Percentiles rank a stretch among this genome's conserved stretches.
These are phyloP conservation scores for Tenualosa ilisha DNA, from an alignment of 2,797 vertebrate species.

Conservation along the genomic window DNA sequence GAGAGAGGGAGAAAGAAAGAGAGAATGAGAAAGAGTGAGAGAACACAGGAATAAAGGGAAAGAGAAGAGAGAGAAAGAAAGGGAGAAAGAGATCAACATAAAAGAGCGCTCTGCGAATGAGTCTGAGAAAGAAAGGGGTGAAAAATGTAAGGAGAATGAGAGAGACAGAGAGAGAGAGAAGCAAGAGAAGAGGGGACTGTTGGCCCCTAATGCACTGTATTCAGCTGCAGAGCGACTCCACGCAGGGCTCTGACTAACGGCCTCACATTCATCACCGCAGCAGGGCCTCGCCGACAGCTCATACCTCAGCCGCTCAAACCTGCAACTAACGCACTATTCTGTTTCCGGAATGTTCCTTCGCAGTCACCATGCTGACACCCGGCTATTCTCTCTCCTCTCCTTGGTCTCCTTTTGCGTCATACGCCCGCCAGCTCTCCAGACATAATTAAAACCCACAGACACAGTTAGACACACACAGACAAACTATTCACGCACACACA, in stretches of 20 bases:
- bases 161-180: not conserved
- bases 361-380: not conserved
- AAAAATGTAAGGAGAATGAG: too few relatives aligned
- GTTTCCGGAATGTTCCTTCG: not conserved
- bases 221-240: not conserved
- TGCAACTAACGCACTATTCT: conserved; percentile 7
- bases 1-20: not conserved
- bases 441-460: not conserved
- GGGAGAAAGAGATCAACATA: not conserved
- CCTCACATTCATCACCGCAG: conserved; percentile 13
- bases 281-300: not conserved
- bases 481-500: not conserved
- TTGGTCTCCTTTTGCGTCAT: not conserved
- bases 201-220: not conserved
- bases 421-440: not conserved
- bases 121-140: too few relatives aligned
- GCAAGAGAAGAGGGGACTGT: not conserved
- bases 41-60: not conserved
- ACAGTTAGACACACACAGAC: not conserved
- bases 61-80: too few relatives aligned
- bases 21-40: too few relatives aligned
- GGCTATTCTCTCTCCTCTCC: not conserved
- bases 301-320: conserved; percentile 11
- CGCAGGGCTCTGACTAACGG: not conserved
- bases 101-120: not conserved